These are phyloP conservation scores for Tachystola acroxantha DNA, from an alignment of 2,888 invertebrate genomes.

Conservation along the genomic window DNA sequence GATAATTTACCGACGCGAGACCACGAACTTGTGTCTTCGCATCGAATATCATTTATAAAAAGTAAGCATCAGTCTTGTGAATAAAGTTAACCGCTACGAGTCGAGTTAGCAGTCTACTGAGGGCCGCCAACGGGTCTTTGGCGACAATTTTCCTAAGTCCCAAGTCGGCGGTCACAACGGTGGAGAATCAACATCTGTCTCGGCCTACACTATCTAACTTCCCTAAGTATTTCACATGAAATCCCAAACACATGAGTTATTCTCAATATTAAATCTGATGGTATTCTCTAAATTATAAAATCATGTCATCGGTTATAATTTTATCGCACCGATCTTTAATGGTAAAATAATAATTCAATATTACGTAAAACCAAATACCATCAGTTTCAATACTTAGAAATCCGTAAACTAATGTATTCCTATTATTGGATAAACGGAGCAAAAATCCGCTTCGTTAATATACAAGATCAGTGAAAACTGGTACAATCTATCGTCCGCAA, in stretches of 20 bases:
- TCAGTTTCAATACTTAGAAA: neutral
- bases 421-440: no score
- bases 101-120: constrained; percentile 30
- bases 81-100: constrained; percentile 48
- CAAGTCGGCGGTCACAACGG: constrained; percentile 15
- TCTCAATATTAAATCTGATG: no score
- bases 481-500: constrained; percentile 63
- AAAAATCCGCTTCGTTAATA: no score
- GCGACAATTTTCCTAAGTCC: constrained; percentile 43
- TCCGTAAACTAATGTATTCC: no score
- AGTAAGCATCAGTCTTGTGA: constrained; percentile 72
- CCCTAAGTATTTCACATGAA: no score
- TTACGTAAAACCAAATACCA: constrained; percentile 5
- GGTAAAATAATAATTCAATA: no score
- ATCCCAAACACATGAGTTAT: no score
- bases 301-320: no score
- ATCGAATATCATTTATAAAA: constrained; percentile 64
- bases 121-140: constrained; percentile 50
- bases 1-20: constrained; percentile 23
- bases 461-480: no score
- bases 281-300: no score
- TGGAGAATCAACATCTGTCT: constrained; percentile 54
- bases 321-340: no score
- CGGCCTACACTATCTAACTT: constrained; percentile 8
- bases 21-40: constrained; percentile 13